A percentile compares a stretch with the other conserved stretches of the same genome.
These are phyloP conservation scores for Sterrhoptilus dennistouni DNA, from an alignment of 2,113 vertebrate genomes.

Conservation along the genomic window DNA sequence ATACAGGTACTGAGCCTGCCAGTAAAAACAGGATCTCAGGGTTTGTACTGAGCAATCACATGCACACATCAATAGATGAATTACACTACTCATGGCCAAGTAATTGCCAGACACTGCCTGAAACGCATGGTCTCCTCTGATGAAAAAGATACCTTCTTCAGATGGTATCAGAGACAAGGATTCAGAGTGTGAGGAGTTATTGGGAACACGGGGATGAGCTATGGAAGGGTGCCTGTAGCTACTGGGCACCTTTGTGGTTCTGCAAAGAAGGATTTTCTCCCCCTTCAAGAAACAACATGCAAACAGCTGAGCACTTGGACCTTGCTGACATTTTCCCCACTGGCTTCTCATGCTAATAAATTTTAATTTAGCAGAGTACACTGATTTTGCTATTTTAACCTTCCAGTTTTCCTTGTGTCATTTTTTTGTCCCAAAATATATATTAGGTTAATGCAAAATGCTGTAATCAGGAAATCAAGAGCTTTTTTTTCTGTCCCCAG, in stretches of 20 bases:
- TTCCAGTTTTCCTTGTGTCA: not conserved
- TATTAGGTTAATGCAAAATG: not conserved
- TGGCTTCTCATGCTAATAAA: not conserved
- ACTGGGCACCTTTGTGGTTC: not conserved
- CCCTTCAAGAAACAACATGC: not conserved
- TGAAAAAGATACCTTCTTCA: not conserved
- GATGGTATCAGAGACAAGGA: not conserved
- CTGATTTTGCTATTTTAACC: not conserved
- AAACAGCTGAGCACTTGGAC: not conserved
- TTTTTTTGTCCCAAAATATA: not conserved
- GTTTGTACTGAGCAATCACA: not conserved
- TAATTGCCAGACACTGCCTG: not conserved
- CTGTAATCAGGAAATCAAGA: not conserved
- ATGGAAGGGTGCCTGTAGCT: not conserved
- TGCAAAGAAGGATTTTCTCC: not conserved
- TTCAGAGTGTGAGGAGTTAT: not conserved
- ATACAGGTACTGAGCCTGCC: not conserved
- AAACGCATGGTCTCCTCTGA: not conserved
- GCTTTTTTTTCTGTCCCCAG: not conserved
- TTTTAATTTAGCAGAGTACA: not conserved
- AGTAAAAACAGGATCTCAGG: not conserved
- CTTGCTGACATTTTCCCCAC: not conserved
- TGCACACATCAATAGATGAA: not conserved
- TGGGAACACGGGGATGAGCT: not conserved
- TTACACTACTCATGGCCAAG: not conserved